Base-by-base conservation (phyloP, 37 sponge, comb jelly and placozoan species). In the Mnemiopsis leidyi region DNA sequence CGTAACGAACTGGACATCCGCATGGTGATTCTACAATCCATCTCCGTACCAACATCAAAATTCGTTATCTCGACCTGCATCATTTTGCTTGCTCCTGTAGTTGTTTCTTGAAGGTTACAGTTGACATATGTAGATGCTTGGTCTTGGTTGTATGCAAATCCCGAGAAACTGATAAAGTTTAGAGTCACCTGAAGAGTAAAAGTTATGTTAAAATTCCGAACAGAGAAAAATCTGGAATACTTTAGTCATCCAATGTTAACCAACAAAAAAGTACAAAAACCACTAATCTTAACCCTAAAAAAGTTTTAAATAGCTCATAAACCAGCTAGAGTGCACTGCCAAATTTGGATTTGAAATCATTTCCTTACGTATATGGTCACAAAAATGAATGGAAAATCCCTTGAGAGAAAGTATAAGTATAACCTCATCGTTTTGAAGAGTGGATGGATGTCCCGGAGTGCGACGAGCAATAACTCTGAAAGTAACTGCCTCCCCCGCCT, bases 401-500 rank as follows among this genome's bases (percentile, higher is more conserved):
- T n/a, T n/a, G n/a, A n/a, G n/a, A n/a, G n/a, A n/a, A n/a, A n/a
- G n/a, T n/a, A n/a, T n/a, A n/a, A n/a, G n/a, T n/a, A n/a, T 79
- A 1, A 85, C 90, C 90, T 85, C 48, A 39, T 85, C 90, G 2
- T 38, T 25, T 2, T 28, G 48, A 5, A 85, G 90, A 39, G 23
- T 26, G 24, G 39, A 28, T 24, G 90, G 90, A 26, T 40, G 36
- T 1, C 90, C 90, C 5, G 90, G 48, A 25, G 40, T 40, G 29
- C 38, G 36, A 3, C 7, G 9, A 39, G 38, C 36, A 28, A 3
- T 28, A 0, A 85, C 61, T 25, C 90, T 38, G 61, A 85, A 85
- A 18, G 90, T 85, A 0, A 85, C 30, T 0, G 36, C 35, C 90
- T 85, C 90, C 0, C 90, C 90, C 5, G 90, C 90, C 90, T 85